A percentile compares a stretch with the other conserved stretches of the same genome.
Conservation (phyloP, 2,113 vertebrate species). For the Cyanocitta stelleri region DNA sequence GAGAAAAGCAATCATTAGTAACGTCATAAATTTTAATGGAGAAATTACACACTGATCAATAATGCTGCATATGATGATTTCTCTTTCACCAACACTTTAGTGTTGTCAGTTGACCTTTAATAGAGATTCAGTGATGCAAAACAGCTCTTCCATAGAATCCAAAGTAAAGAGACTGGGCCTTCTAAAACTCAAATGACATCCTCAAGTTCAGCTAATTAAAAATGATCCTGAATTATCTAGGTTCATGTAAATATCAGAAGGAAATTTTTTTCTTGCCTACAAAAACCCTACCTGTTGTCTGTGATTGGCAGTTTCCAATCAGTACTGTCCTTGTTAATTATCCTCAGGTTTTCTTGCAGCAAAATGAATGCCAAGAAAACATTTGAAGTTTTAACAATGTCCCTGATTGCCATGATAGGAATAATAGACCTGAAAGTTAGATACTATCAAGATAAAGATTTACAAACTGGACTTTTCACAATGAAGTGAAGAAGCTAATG, state of each 20-base stretch:
- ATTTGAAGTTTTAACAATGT: background rate
- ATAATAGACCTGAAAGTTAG: slow-evolving; percentile 9
- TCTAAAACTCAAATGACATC: background rate
- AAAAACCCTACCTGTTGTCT: background rate
- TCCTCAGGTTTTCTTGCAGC: background rate
- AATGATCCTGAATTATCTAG: background rate
- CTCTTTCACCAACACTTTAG: background rate
- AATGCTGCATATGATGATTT: slow-evolving; percentile 35
- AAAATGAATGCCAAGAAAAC: background rate
- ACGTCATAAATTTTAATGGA: slow-evolving; percentile 44
- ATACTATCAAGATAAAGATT: background rate
- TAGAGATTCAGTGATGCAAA: slow-evolving; percentile 46
- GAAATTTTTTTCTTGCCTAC: background rate
- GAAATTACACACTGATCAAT: slow-evolving; percentile 20
- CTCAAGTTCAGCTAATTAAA: slow-evolving; percentile 5
- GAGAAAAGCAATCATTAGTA: slow-evolving; percentile 9
- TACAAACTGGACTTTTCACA: slow-evolving; percentile 5
- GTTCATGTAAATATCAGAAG: background rate
- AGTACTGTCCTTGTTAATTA: slow-evolving; percentile 3
- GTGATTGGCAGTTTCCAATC: background rate
- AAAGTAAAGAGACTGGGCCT: background rate
- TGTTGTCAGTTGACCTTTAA: slow-evolving; percentile 45
- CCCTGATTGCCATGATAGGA: background rate
- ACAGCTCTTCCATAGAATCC: background rate
- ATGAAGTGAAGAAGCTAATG: background rate